phyloP scores from a whole-genome alignment of 1,140 invertebrate genomes.

The Trichonephila clavata region DNA sequence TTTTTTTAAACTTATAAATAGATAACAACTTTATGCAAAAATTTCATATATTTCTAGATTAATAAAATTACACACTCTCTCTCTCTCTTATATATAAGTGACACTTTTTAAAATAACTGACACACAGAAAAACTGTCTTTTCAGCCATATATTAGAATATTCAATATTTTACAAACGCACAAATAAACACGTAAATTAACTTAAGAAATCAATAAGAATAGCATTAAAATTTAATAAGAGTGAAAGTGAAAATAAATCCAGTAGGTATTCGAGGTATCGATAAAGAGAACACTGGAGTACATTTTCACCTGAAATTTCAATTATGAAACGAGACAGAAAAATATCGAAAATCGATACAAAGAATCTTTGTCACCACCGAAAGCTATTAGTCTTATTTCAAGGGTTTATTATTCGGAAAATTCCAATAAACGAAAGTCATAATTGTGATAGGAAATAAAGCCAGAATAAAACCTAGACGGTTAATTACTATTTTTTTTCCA shows the following conservation, averaged over 20 bases:
- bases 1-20: no score
- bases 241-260: background rate
- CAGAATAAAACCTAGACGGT: background rate
- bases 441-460: background rate
- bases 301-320: conserved; percentile 8
- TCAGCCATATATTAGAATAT: no score
- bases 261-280: background rate
- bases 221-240: no score
- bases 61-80: no score
- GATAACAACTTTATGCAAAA: no score
- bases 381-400: background rate
- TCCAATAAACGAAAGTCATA: conserved; percentile 1
- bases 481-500: background rate
- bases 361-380: background rate
- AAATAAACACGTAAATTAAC: no score
- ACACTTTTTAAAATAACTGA: no score
- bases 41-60: no score
- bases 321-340: background rate
- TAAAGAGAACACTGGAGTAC: background rate
- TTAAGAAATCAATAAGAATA: no score
- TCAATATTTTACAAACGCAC: no score
- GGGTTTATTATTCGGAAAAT: background rate
- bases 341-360: background rate
- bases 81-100: no score
- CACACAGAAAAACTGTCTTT: no score